Percentiles rank a stretch among this genome's conserved stretches.
Conservation (phyloP, 2,797 vertebrate species). For the Sternotherus odoratus region DNA sequence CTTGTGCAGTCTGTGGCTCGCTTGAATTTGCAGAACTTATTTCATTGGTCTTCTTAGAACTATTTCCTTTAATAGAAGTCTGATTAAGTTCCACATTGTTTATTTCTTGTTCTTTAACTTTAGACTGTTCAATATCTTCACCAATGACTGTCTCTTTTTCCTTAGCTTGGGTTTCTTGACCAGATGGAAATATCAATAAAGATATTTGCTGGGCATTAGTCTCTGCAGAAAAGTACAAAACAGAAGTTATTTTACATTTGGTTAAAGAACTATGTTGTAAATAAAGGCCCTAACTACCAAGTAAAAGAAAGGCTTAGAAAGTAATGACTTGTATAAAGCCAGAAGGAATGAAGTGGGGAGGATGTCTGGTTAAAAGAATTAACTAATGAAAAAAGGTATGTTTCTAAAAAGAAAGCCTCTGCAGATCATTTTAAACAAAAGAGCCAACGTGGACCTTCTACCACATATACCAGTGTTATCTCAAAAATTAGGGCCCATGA, state of each 20-base stretch:
- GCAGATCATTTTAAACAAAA: neutral
- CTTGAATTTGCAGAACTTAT: neutral
- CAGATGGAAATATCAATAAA: neutral
- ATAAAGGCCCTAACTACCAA: neutral
- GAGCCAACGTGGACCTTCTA: neutral
- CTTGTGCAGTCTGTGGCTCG: fast-evolving
- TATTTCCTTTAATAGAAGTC: neutral
- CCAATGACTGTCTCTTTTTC: neutral
- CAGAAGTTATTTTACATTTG: neutral
- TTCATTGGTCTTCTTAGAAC: neutral
- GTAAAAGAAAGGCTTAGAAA: neutral
- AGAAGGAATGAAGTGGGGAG: neutral
- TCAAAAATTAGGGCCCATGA: neutral
- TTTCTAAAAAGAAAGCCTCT: neutral
- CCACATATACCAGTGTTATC: neutral
- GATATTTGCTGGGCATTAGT: neutral
- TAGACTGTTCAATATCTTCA: fast-evolving
- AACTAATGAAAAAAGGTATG: neutral
- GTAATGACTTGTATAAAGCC: neutral
- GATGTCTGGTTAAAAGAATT: neutral
- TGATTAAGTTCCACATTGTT: neutral
- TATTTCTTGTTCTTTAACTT: neutral
- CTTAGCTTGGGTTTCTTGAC: neutral
- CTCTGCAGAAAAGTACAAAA: neutral
- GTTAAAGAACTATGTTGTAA: neutral